Evolutionary conservation across 2,888 invertebrate species (phyloP).

Genomic region (Megamerina dolium): DNA sequence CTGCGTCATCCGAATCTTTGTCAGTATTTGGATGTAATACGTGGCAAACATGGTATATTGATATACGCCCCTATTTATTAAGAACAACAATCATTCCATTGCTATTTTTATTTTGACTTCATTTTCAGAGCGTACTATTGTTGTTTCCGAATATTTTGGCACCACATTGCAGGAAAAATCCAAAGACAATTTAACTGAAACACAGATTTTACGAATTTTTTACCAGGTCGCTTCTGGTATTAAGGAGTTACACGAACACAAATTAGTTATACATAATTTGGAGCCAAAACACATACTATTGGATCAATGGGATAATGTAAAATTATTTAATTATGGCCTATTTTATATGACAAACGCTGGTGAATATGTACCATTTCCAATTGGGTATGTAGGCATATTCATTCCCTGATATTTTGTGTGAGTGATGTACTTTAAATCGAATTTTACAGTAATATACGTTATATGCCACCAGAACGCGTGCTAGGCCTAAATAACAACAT

Average conservation of each 20-base stretch:
- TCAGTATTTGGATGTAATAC: constrained; percentile 82
- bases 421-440: not conserved
- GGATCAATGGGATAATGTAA: constrained; percentile 65
- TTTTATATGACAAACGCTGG: constrained; percentile 86
- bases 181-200: constrained; percentile 44
- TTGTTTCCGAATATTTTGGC: constrained; percentile 75
- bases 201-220: constrained; percentile 59
- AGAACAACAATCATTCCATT: not conserved
- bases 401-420: not conserved
- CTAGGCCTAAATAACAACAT: constrained; percentile 60
- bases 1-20: constrained; percentile 77
- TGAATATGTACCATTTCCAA: constrained; percentile 82
- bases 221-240: constrained; percentile 70
- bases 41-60: constrained; percentile 85
- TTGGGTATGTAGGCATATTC: constrained; percentile 58
- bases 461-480: constrained; percentile 77
- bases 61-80: not conserved
- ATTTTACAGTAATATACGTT: constrained; percentile 61
- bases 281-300: constrained; percentile 77
- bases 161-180: constrained; percentile 57
- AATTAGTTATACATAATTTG: constrained; percentile 73
- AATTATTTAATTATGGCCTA: constrained; percentile 89
- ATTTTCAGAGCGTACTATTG: constrained; percentile 66
- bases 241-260: constrained; percentile 63
- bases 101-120: not conserved